Base-by-base conservation (phyloP, 2,113 vertebrate species). In the Corythornis madagascariensis region DNA sequence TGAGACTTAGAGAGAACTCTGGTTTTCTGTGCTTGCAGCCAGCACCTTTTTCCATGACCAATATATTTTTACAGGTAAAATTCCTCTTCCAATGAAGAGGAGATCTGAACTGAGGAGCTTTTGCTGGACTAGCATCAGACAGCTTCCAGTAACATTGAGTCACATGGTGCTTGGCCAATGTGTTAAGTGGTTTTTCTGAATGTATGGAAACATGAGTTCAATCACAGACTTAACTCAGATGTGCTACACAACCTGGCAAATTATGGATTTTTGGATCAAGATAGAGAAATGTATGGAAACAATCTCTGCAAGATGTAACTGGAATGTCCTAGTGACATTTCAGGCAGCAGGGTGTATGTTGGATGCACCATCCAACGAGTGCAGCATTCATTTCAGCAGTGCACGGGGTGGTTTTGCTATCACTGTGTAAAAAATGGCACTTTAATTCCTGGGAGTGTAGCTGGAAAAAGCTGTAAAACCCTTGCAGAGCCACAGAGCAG, bases 391-490 rank as follows among this genome's bases (percentile, higher is more conserved):
- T 75, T 75, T 52, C 25, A 26, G 50, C 64, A 38, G 63, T 4
- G 28, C 60, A 50, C 65, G 6, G 14, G 31, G 28, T 33, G n/a
- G 70, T 86, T 87, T 86, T 83, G 67, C 31, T 91, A 73, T 20
- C 4, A 2, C 86, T 0, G 0, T 35, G 29, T 87, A 45, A 80
- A 88, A 60, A 82, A 91, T n/a, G 33, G 40, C 67, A 81, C 20
- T 78, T 31, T 73, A 89, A 56, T 61, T 88, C 76, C 74, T 72
- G 87, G 25, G 64, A 93, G 52, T 42, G 18, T 81, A 78, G 91
- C 78, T 76, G 74, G 72, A 86, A 83, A 89, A 94, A 53, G 60
- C 84, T 90, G 47, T 83, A 91, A 79, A 89, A 85, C 56, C 50
- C 52, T 83, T 60, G 82, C 66, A 67, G 55, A 79, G 47, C n/a